Evolutionary conservation across 2,113 vertebrate species (phyloP).

Genomic region (Hystrix cristata): DNA sequence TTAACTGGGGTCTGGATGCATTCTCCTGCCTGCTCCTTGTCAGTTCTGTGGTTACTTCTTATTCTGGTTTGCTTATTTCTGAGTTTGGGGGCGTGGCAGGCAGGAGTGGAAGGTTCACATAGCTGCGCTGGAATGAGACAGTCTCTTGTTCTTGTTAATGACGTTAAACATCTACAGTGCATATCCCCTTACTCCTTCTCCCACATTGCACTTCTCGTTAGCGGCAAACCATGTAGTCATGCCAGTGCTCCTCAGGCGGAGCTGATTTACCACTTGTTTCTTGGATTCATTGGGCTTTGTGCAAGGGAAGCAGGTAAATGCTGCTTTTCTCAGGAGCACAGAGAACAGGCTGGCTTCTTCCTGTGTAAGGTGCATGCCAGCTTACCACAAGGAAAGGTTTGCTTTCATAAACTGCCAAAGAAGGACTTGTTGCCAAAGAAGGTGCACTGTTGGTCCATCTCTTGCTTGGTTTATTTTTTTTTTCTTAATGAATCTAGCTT

Average conservation of each 20-base stretch:
- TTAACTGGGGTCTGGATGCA: background rate
- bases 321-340: background rate
- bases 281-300: background rate
- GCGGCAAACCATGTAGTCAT: background rate
- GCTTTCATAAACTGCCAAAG: background rate
- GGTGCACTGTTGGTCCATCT: background rate
- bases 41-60: background rate
- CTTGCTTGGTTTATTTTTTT: background rate
- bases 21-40: background rate
- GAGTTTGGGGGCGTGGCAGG: background rate
- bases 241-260: background rate
- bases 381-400: conserved; percentile 23
- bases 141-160: background rate
- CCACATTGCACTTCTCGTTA: background rate
- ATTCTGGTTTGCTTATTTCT: conserved; percentile 68
- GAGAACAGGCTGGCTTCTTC: background rate
- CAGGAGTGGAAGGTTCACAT: background rate
- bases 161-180: background rate
- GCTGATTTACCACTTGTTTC: conserved; percentile 10
- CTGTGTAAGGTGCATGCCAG: background rate
- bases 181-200: background rate
- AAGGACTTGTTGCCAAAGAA: background rate
- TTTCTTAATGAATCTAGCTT: background rate
- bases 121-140: background rate
- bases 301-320: background rate